Base-by-base conservation (phyloP, 2,113 vertebrate species). In the Ammodytes marinus region DNA sequence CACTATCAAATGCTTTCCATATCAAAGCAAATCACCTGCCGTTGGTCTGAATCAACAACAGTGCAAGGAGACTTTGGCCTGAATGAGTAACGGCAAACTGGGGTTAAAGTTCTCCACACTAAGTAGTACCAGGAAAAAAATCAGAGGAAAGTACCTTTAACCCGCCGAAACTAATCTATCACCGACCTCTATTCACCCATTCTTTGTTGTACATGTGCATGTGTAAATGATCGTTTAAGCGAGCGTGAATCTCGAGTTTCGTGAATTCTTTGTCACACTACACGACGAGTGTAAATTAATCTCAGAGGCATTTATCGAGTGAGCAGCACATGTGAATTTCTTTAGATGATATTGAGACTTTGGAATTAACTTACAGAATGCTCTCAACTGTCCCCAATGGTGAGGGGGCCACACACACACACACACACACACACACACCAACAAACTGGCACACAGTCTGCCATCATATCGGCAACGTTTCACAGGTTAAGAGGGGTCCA, bases 401-500 rank as follows among this genome's bases (percentile, higher is more conserved):
- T 5, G 6, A 64, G 88, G 83, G 84, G 27, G 27, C 27, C 89
- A 87, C 87, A 89, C 84, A 84, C 79, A 76, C 27, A 84, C 86
- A 59, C 13, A 27, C 27, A 7, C 66, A 69, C 5, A 27, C 59
- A 35, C 89, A 87, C 87, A 89, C 84, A 84, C 79, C 46, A 40
- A 76, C 27, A 84, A 87, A 59, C 13, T 27, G 27, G 5, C 66
- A 69, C 5, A 27, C 59, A 35, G 68, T 27, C 70, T 27, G 37
- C 61, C 14, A 73, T 82, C 73, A 49, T n/a, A 27, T 27, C 27
- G 7, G 61, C 37, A 78, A 74, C 49, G 73, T 50, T 79, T 89
- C 79, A 71, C 87, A 89, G 89, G 91, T 91, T 90, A 59, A 75
- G 81, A 88, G 74, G 76, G 68, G 93, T 94, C 94, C 94, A 95